Evolutionary conservation across 2,888 invertebrate species (phyloP), one percentile per base, ranked within the genome.

Genomic region (Drosophila emarginata): DNA sequence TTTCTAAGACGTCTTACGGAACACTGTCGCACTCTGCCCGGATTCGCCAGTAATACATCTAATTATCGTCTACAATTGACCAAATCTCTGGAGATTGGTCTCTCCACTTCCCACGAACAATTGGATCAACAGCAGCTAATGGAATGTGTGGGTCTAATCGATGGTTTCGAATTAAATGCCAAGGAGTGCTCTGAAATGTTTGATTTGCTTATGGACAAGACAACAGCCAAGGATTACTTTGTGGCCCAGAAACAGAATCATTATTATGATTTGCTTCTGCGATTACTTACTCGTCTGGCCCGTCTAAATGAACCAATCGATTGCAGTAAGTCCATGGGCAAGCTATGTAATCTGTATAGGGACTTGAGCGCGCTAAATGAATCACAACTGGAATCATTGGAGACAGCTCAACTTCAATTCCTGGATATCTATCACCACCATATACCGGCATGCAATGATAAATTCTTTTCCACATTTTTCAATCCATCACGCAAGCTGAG

Each of bases 341-440:
- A 92, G 57, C 89, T 92, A 26, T 87, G 92, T 6, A 89, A 89
- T 54, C 86, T 93, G 39, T 94, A 94, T 79, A 89, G 90, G 2
- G 89, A 92, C 40, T 89, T 94, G 56, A 89, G 93, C 4, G 72
- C 90, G 0, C 51, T 23, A 63, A 80, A 23, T 36, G 92, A 90
- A 14, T 54, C 39, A 23, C 93, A 93, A 81, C 85, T 94, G 23
- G 93, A 93, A 3, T 91, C 89, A 51, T 90, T 95, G 78, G 95
- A 95, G 76, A 90, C 89, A 4, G 90, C 93, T 2, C 87, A 96
- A 9, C 87, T 92, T 11, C 89, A 91, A 67, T 95, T 95, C 88
- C 92, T 96, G 15, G 89, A 93, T 67, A 92, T 91, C 59, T 95
- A 94, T 91, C 94, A 95, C 40, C 94, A 94, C 80, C 93, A 92